Base-by-base conservation (phyloP, 2,797 vertebrate genomes). In the Orestias chungarensis region DNA sequence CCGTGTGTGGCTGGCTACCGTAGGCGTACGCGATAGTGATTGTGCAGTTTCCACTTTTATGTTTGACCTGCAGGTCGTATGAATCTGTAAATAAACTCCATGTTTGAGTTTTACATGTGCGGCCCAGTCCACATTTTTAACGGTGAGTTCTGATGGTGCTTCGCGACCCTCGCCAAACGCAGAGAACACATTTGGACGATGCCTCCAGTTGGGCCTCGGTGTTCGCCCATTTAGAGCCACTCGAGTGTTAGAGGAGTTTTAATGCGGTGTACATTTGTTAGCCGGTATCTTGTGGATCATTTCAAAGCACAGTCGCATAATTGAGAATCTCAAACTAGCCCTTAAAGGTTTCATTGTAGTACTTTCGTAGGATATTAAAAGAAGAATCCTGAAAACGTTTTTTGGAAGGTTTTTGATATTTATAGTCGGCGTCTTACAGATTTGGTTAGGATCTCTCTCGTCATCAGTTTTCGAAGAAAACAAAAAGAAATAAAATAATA, bases 221-320 rank as follows among this genome's bases (percentile, higher is more conserved):
- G 29, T 82, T 76, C 75, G 72, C 68, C 84, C 90, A 86, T 91
- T 91, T 88, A 89, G 80, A 91, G 78, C 82, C 90, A 89, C 88
- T 93, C 84, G 65, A 82, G 83, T 90, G 88, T 87, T 90, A 89
- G 88, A 81, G 87, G 84, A 80, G 86, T 86, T 91, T 88, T 91
- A 93, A 92, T 89, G 89, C 82, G 82, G 86, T 80, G 86, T 83
- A 77, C 81, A 82, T 81, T 82, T 59, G 62, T 85, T 78, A 57
- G 68, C 78, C 65, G 29, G 44, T 76, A 12, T 42, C 7, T 46
- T 54, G 44, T 66, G 47, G 40, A 71, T 64, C 64, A 68, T 82
- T 75, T 70, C 29, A 55, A 47, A 12, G 44, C 33, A 80, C 69
- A 72, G 61, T 59, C 55, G 69, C 74, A 77, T 68, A 15, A 57